Percentiles rank a stretch among this genome's conserved stretches.
Evolutionary conservation across 2,113 vertebrate species (phyloP).

Genomic region (Plestiodon gilberti): DNA sequence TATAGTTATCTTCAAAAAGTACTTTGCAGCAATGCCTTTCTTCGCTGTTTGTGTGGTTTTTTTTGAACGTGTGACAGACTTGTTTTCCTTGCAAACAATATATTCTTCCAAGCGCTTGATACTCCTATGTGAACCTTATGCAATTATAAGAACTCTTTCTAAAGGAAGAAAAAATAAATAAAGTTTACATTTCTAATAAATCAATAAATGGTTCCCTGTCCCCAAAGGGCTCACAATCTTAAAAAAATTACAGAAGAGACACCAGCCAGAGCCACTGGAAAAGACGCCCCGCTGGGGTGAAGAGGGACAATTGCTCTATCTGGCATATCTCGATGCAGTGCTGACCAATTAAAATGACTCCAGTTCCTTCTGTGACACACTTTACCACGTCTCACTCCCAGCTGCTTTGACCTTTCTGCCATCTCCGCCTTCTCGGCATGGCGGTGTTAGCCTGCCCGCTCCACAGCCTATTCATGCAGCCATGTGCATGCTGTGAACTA

Average conservation of each 20-base stretch:
- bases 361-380: background rate
- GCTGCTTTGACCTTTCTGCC: background rate
- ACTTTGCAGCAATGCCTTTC: conserved; percentile 2
- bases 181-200: background rate
- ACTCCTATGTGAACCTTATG: background rate
- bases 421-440: background rate
- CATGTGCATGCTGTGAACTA: background rate
- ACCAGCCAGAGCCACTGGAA: too few species aligned
- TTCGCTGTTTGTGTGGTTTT: background rate
- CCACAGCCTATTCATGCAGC: background rate
- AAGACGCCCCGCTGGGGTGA: too few species aligned
- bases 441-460: background rate
- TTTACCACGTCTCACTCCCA: background rate
- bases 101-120: background rate
- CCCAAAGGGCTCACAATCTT: too few species aligned
- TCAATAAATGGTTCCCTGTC: background rate
- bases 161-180: background rate
- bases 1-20: background rate
- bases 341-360: background rate
- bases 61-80: conserved; percentile 26
- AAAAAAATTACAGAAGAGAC: too few species aligned
- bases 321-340: background rate
- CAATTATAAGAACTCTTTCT: conserved; percentile 7
- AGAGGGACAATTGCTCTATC: too few species aligned
- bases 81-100: background rate